phyloP scores from a whole-genome alignment of 1,140 invertebrate species.

The Palaemon carinicauda region DNA sequence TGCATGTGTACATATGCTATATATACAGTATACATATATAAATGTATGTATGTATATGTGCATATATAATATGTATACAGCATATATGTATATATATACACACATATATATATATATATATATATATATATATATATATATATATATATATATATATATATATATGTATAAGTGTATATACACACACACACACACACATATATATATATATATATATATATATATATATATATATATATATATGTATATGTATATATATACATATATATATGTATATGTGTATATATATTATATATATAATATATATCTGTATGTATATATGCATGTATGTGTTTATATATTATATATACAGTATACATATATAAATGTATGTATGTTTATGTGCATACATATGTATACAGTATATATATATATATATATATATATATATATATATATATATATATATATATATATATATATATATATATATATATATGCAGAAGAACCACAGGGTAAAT shows the following conservation, averaged over 20 bases:
- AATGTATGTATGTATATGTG: not conserved
- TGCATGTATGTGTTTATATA: not conserved
- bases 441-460: no score
- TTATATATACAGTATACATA: not conserved
- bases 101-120: not conserved
- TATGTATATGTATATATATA: conserved; percentile 7
- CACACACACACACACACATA: not conserved
- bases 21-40: conserved; percentile 7
- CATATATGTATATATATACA: no score
- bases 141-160: conserved; percentile 10
- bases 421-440: not conserved
- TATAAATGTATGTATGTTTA: no score
- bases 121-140: conserved; percentile 3
- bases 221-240: conserved; percentile 14
- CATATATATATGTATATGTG: not conserved
- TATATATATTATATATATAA: conserved; percentile 2
- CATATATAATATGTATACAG: not conserved
- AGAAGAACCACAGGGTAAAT: no score
- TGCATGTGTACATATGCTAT: no score
- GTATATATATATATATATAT: not conserved
- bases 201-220: conserved; percentile 15
- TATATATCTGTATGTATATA: not conserved
- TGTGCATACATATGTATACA: no score
- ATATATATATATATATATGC: no score
- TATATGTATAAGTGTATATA: not conserved